phyloP scores from a whole-genome alignment of 2,113 vertebrate species.

The Chloroceryle aenea region DNA sequence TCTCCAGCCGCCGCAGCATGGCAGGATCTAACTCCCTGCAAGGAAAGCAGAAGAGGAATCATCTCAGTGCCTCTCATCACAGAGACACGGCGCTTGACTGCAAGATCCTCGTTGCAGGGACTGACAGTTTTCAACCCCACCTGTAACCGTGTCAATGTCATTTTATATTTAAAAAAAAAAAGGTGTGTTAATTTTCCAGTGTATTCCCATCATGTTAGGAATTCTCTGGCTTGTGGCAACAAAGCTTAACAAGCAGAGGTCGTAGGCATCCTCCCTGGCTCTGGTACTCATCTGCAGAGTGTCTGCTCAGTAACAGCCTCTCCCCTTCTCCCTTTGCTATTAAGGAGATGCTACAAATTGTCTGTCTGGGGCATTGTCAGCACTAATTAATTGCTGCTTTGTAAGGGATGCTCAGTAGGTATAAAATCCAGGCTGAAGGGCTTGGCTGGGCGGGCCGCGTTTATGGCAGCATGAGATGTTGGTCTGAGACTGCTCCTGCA shows the following conservation, averaged over 20 bases:
- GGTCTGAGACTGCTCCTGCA: neutral
- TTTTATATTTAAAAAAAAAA: neutral
- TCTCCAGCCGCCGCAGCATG: slow-evolving; percentile 93
- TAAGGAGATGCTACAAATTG: neutral
- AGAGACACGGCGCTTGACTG: rapidly evolving
- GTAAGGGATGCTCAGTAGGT: neutral
- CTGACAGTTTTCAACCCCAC: neutral
- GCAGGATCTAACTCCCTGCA: slow-evolving; percentile 92
- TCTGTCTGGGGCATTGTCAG: neutral
- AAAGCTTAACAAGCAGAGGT: neutral
- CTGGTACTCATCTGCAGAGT: neutral
- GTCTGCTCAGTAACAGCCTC: neutral
- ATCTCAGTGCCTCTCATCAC: rapidly evolving
- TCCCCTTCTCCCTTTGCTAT: neutral
- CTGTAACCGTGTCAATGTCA: neutral
- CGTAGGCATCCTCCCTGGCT: neutral
- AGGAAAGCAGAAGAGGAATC: neutral
- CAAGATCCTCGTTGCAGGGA: neutral
- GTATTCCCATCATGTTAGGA: neutral
- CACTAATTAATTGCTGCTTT: slow-evolving; percentile 1
- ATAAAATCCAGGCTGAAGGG: neutral
- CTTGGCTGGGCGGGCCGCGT: neutral
- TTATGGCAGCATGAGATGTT: rapidly evolving
- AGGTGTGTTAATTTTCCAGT: neutral
- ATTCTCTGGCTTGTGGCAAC: rapidly evolving